Percentiles rank a stretch among this genome's conserved stretches.
Evolutionary conservation across 1,140 invertebrate genomes (phyloP).

Genomic region (Steinernema khuongi): DNA sequence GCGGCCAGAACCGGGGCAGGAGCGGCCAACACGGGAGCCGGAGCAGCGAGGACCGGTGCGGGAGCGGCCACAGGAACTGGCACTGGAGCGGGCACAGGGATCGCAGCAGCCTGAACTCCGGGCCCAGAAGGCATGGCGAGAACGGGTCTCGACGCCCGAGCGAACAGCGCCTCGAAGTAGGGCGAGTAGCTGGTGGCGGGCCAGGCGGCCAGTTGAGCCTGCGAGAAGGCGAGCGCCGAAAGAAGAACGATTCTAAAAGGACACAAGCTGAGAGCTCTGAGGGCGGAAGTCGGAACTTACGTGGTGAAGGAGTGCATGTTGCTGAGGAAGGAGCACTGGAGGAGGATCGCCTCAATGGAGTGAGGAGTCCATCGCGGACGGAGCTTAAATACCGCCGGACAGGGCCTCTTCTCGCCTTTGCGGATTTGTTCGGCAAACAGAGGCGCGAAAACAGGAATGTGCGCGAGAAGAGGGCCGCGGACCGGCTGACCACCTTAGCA

Average conservation of each 20-base stretch:
- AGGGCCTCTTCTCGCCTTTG: no score
- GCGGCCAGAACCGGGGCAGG: slow-evolving; percentile 14
- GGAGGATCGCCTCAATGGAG: slow-evolving; percentile 3
- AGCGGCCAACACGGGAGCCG: slow-evolving; percentile 20
- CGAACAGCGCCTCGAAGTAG: slow-evolving; percentile 9
- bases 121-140: background rate
- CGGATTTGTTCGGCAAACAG: slow-evolving; percentile 11
- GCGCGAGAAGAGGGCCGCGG: background rate
- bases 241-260: slow-evolving; percentile 1
- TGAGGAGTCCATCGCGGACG: background rate
- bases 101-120: background rate
- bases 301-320: background rate
- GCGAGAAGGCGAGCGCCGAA: background rate
- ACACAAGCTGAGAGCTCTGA: background rate
- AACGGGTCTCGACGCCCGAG: background rate
- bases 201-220: background rate
- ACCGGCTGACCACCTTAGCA: background rate
- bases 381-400: background rate
- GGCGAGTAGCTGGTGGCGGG: slow-evolving; percentile 7
- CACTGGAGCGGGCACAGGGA: background rate
- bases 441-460: background rate
- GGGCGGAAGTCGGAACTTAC: background rate
- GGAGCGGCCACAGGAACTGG: slow-evolving; percentile 11
- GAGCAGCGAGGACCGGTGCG: slow-evolving; percentile 12
- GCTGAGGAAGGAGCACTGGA: background rate